Evolutionary conservation across 2,113 vertebrate species (phyloP).

Genomic region (Antigone vipio): DNA sequence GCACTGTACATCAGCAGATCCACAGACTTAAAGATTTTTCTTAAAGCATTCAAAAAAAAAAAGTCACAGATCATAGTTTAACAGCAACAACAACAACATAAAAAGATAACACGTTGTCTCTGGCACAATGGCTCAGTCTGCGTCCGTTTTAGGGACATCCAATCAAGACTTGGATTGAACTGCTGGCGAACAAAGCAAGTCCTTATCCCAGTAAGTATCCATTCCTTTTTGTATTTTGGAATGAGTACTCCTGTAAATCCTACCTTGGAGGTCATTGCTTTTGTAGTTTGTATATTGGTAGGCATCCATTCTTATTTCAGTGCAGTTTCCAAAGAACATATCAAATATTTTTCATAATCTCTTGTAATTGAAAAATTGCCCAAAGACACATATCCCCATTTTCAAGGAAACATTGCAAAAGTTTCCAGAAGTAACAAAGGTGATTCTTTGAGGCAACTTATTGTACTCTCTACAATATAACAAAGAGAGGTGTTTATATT

Average conservation of each 20-base stretch:
- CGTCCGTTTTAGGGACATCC: conserved; percentile 72
- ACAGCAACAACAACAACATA: conserved; percentile 83
- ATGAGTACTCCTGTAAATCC: conserved; percentile 69
- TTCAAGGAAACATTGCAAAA: conserved; percentile 79
- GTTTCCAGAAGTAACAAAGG: conserved; percentile 76
- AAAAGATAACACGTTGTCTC: conserved; percentile 81
- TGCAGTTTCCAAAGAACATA: conserved; percentile 74
- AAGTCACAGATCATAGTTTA: conserved; percentile 82
- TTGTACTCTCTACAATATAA: conserved; percentile 79
- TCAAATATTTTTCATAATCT: conserved; percentile 74
- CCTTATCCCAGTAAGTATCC: conserved; percentile 67
- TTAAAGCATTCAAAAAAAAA: conserved; percentile 82
- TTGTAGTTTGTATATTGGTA: conserved; percentile 69
- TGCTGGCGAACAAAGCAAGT: conserved; percentile 74
- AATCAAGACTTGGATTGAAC: conserved; percentile 77
- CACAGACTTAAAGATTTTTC: conserved; percentile 82
- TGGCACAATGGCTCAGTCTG: conserved; percentile 81
- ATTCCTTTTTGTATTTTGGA: conserved; percentile 66
- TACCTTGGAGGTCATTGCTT: conserved; percentile 71
- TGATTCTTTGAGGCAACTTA: conserved; percentile 77
- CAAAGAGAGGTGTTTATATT: conserved; percentile 76
- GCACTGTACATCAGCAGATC: conserved; percentile 91
- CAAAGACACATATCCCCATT: conserved; percentile 74
- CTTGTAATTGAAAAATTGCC: conserved; percentile 76
- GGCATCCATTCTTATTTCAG: conserved; percentile 66